Conservation (phyloP, 1,140 invertebrate species). For the Amphibalanus amphitrite region DNA sequence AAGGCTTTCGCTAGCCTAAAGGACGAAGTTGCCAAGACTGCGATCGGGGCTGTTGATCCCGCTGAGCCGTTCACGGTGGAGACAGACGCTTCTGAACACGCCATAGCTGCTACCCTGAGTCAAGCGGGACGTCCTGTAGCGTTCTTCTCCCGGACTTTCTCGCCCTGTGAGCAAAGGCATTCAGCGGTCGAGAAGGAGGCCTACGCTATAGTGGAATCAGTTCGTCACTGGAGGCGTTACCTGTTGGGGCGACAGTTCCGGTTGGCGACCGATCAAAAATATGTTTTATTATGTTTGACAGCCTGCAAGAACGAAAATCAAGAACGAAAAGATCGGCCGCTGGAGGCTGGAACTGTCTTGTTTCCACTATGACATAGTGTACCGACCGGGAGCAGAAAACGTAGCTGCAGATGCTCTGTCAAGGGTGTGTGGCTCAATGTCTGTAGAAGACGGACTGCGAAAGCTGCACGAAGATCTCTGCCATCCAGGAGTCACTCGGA, state of each 20-base stretch:
- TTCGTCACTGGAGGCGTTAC: constrained; percentile 15
- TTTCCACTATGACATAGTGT: constrained; percentile 20
- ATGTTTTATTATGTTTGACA: constrained; percentile 18
- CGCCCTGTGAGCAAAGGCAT: background rate
- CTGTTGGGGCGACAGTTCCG: constrained; percentile 17
- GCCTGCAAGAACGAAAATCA: constrained; percentile 18
- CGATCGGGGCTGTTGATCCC: constrained; percentile 5
- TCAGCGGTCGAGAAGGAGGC: constrained; percentile 17
- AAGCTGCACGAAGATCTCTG: constrained; percentile 17
- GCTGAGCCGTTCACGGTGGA: constrained; percentile 4
- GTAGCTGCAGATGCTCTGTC: constrained; percentile 20
- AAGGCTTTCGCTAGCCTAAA: constrained; percentile 8
- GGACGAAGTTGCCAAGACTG: constrained; percentile 9
- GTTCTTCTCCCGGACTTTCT: constrained; percentile 15
- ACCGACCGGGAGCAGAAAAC: constrained; percentile 20
- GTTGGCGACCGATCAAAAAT: constrained; percentile 19
- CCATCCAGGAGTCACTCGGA: constrained; percentile 19
- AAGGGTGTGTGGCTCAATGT: constrained; percentile 16
- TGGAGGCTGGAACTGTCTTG: constrained; percentile 19
- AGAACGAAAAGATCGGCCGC: constrained; percentile 20
- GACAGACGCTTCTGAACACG: constrained; percentile 15
- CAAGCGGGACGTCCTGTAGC: constrained; percentile 12
- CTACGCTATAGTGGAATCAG: constrained; percentile 15
- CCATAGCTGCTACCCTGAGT: constrained; percentile 16
- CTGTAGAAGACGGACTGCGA: constrained; percentile 10